Percentiles rank a stretch among this genome's conserved stretches.
These are phyloP conservation scores for Nematostella vectensis DNA, from an alignment of 92 coral and sea anemone species.

Conservation along the genomic window DNA sequence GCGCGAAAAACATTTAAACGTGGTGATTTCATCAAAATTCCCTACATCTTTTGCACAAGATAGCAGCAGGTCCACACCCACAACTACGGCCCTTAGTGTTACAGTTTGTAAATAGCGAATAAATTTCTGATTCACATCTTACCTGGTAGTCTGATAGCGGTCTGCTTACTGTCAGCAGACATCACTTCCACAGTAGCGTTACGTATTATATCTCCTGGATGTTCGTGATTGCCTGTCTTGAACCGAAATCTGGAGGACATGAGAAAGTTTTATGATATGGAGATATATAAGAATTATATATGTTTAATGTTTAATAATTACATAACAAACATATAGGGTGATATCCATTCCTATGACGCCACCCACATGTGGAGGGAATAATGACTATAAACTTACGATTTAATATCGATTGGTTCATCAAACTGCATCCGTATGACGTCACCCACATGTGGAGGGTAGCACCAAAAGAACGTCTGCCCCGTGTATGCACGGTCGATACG, in stretches of 20 bases:
- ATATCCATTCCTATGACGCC: not conserved
- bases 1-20: too few relatives aligned
- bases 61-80: too few relatives aligned
- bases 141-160: conserved; percentile 59
- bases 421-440: conserved; percentile 82
- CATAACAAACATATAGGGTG: not conserved
- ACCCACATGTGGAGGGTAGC: conserved; percentile 77
- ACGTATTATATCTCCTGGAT: conserved; percentile 87
- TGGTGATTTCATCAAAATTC: too few relatives aligned
- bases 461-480: conserved; percentile 98
- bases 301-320: not conserved
- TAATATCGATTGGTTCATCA: conserved; percentile 36
- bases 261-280: not conserved
- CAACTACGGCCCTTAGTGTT: too few relatives aligned
- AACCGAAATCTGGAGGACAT: conserved; percentile 58
- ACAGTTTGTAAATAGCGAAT: too few relatives aligned
- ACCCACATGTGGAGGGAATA: too few relatives aligned
- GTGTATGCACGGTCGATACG: conserved; percentile 80
- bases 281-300: not conserved
- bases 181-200: conserved; percentile 89
- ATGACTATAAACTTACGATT: conserved; percentile 44
- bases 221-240: conserved; percentile 93
- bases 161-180: conserved; percentile 37
- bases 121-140: too few relatives aligned
- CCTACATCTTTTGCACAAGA: too few relatives aligned